These are phyloP conservation scores for Calephelis virginiensis DNA, from an alignment of 1,140 invertebrate genomes.

Conservation along the genomic window DNA sequence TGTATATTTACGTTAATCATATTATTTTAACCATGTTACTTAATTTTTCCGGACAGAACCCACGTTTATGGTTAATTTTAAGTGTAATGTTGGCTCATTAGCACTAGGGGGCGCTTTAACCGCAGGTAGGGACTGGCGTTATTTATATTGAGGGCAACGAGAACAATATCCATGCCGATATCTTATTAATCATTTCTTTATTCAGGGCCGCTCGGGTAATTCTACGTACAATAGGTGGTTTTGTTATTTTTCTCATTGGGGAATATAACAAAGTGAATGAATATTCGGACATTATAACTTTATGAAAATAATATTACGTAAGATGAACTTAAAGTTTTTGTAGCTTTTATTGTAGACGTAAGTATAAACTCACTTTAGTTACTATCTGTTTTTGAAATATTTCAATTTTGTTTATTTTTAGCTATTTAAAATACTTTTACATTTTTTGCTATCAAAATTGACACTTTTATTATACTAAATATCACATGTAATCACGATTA, in stretches of 20 bases:
- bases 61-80: conserved; percentile 31
- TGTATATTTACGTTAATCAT: background rate
- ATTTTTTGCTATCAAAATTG: too few species aligned
- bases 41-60: background rate
- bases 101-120: conserved; percentile 51
- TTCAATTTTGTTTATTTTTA: too few species aligned
- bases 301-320: background rate
- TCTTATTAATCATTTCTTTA: conserved; percentile 67
- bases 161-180: conserved; percentile 55
- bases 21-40: background rate
- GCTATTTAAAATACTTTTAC: too few species aligned
- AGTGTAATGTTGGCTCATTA: conserved; percentile 59
- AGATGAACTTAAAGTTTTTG: too few species aligned
- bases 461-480: too few species aligned
- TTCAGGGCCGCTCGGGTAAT: conserved; percentile 30
- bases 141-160: conserved; percentile 53
- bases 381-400: too few species aligned
- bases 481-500: too few species aligned
- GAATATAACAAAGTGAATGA: conserved; percentile 6
- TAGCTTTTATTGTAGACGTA: too few species aligned
- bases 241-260: conserved; percentile 7
- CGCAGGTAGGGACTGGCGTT: conserved; percentile 48
- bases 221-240: background rate
- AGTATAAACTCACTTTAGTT: too few species aligned
- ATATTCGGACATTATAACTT: background rate